Percentiles rank a stretch among this genome's conserved stretches.
Conservation (phyloP, 1,140 invertebrate genomes). For the Cryptotermes secundus region DNA sequence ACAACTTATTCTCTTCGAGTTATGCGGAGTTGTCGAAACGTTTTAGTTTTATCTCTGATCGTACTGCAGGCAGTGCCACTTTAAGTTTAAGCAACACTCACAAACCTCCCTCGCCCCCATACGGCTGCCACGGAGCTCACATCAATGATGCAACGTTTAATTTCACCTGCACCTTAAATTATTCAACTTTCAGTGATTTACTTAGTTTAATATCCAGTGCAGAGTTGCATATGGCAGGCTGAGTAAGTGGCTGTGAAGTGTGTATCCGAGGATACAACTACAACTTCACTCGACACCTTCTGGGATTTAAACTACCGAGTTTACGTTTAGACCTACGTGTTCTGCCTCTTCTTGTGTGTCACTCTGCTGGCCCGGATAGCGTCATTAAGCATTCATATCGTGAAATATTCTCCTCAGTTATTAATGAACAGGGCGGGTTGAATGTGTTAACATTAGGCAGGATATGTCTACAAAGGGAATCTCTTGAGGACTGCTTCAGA, state of each 20-base stretch:
- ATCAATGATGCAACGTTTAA: constrained; percentile 26
- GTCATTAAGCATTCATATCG: not conserved
- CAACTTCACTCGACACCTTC: not conserved
- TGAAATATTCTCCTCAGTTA: not conserved
- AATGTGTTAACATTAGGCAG: not conserved
- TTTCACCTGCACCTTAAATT: constrained; percentile 21
- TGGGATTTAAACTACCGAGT: not conserved
- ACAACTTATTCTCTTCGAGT: too few relatives aligned
- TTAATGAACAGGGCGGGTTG: not conserved
- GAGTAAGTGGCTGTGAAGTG: too few relatives aligned
- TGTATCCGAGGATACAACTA: not conserved
- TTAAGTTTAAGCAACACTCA: not conserved
- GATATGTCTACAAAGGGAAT: not conserved
- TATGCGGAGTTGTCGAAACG: too few relatives aligned
- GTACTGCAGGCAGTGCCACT: not conserved
- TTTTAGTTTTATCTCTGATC: too few relatives aligned
- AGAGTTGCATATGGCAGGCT: too few relatives aligned
- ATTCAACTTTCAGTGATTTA: constrained; percentile 4
- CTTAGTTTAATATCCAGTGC: not conserved
- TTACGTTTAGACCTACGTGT: not conserved
- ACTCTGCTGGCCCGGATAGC: not conserved
- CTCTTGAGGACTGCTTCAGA: not conserved
- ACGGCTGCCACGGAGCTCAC: not conserved
- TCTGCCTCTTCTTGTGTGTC: not conserved
- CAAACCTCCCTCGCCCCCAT: not conserved